These are phyloP conservation scores for Jordanella pulchra DNA, from an alignment of 2,797 vertebrate genomes.

Conservation along the genomic window DNA sequence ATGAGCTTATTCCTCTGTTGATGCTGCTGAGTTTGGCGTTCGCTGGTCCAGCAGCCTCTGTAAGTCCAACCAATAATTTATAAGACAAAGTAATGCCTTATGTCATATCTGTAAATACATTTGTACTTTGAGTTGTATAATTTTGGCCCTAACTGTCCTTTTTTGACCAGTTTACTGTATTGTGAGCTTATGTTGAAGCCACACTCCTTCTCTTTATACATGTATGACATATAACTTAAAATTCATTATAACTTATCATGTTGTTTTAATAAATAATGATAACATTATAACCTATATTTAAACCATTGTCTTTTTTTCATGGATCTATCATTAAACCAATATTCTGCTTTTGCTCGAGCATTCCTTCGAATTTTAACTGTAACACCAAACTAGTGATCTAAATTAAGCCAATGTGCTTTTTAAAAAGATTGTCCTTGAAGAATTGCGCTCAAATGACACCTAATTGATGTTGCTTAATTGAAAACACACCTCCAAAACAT, in stretches of 20 bases:
- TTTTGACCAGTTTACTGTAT: not conserved
- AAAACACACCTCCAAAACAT: constrained; percentile 6
- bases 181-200: not conserved
- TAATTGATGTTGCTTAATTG: constrained; percentile 19
- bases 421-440: constrained; percentile 8
- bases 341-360: not conserved
- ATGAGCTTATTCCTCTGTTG: constrained; percentile 92
- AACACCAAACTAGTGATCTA: not conserved
- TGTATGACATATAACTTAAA: not conserved
- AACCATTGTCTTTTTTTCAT: not conserved
- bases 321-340: not conserved
- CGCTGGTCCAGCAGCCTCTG: constrained; percentile 90
- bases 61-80: constrained; percentile 63
- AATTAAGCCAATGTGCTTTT: constrained; percentile 1
- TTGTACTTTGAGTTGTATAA: not conserved
- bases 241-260: not conserved
- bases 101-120: not conserved
- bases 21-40: constrained; percentile 97
- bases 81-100: not conserved
- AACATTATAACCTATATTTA: too few species aligned
- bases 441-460: constrained; percentile 11
- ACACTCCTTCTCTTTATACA: not conserved
- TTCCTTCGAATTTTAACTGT: constrained; percentile 8
- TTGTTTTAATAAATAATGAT: not conserved
- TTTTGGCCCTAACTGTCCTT: not conserved